Evolutionary conservation across 2,113 vertebrate genomes (phyloP), one percentile per base, ranked within the genome.

Genomic region (Hippocampus abdominalis): DNA sequence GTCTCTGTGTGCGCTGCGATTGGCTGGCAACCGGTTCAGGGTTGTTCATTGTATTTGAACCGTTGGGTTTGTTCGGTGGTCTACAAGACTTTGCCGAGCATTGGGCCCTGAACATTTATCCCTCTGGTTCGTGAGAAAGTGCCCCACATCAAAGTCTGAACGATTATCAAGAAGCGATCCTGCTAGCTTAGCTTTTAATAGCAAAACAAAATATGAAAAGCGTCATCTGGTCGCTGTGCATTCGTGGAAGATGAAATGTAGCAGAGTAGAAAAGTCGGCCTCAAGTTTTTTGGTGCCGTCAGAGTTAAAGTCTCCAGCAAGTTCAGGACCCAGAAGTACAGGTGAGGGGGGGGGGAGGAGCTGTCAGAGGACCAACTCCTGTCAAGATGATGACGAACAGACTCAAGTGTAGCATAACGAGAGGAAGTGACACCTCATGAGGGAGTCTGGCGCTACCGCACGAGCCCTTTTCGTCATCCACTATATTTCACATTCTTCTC

Each of bases 301-400:
- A 49, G 53, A 6, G 18, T 32, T n/a, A 36, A 53, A 29, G 49
- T 74, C 72, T 64, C 48, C 61, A 51, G 42, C 1, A 1, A 46
- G 68, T 77, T 72, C 69, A 44, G 72, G 9, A 70, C 46, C 69
- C n/a, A n/a, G 27, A 70, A n/a, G 67, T 67, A 20, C 62, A 79
- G 65, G 51, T 54, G 66, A 71, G 44, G 27, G 46, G 39, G 61
- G 44, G 27, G 46, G 46, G 64, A 68, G 66, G 39, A 68, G 69
- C 63, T 46, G 36, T 23, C 21, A 3, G 27, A 69, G 44, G 46
- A 27, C 9, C n/a, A 48, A 59, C 39, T 71, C 40, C 57, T 2
- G 3, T 64, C n/a, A 66, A 59, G 62, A 68, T 23, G 40, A 73
- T 36, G 51, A 71, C 40, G 40, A 70, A 56, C 69, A 68, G 53